phyloP scores from a whole-genome alignment of 1,140 invertebrate genomes.

The Campodea augens region DNA sequence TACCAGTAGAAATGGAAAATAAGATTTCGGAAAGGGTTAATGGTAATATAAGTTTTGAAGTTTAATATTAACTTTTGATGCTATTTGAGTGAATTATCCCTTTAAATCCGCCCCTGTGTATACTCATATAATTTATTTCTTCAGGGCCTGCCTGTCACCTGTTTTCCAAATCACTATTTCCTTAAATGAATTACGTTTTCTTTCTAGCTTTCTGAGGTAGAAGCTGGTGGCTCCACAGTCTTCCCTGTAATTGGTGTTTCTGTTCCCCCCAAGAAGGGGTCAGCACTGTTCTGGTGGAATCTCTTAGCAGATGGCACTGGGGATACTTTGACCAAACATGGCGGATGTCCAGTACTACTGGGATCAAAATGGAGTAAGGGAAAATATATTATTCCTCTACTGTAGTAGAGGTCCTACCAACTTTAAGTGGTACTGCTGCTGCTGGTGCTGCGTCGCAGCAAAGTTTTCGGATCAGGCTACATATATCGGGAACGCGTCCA shows the following conservation, averaged over 20 bases:
- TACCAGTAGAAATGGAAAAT: no score
- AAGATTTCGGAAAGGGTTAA: no score
- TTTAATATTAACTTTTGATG: no score
- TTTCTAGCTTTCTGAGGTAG: conserved; percentile 6
- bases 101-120: no score
- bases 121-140: conserved; percentile 1
- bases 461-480: no score
- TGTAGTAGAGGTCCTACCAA: no score
- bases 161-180: background rate
- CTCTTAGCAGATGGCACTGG: conserved; percentile 14
- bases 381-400: conserved; percentile 5
- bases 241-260: conserved; percentile 14
- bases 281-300: conserved; percentile 19
- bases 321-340: conserved; percentile 15
- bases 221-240: conserved; percentile 10
- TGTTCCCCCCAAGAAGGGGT: conserved; percentile 14
- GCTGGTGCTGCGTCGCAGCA: no score
- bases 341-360: conserved; percentile 17
- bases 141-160: conserved; percentile 1
- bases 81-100: no score
- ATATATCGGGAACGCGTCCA: no score
- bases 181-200: no score
- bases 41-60: no score
- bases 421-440: no score
- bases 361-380: conserved; percentile 15